Conservation (phyloP, 2,888 invertebrate species). For the Andricus curvator region DNA sequence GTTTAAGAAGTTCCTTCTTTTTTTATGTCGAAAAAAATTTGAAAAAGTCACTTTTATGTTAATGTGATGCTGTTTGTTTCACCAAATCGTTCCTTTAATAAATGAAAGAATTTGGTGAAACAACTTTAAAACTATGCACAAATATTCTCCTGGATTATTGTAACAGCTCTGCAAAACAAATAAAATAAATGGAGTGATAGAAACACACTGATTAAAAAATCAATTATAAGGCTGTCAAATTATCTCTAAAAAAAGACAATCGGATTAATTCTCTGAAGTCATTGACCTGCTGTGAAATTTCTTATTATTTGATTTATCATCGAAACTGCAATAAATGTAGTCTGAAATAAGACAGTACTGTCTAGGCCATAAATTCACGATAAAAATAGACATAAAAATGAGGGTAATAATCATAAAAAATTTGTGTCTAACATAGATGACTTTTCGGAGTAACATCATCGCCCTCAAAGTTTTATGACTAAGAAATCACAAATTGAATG, state of each 20-base stretch:
- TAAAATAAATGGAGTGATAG: neutral
- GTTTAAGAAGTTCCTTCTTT: too few relatives aligned
- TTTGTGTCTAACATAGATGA: neutral
- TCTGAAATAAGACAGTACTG: neutral
- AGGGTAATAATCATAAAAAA: conserved; percentile 4
- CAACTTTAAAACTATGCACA: too few relatives aligned
- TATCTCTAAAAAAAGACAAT: conserved; percentile 1
- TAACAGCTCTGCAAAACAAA: neutral
- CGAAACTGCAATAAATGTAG: neutral
- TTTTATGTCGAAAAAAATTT: neutral
- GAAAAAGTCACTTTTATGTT: neutral
- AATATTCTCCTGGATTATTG: too few relatives aligned
- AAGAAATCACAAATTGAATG: neutral
- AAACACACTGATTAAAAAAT: neutral
- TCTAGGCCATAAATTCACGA: neutral
- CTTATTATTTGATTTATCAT: neutral
- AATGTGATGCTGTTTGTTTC: neutral
- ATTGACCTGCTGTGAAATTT: neutral
- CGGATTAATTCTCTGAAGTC: neutral
- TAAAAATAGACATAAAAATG: conserved; percentile 14
- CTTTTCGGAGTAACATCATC: neutral
- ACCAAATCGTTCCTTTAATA: too few relatives aligned
- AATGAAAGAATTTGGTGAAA: too few relatives aligned
- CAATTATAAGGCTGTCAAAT: conserved; percentile 3
- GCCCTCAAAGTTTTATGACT: neutral